These are phyloP conservation scores for Hyperoplus lanceolatus DNA, from an alignment of 2,797 vertebrate genomes.

Conservation along the genomic window DNA sequence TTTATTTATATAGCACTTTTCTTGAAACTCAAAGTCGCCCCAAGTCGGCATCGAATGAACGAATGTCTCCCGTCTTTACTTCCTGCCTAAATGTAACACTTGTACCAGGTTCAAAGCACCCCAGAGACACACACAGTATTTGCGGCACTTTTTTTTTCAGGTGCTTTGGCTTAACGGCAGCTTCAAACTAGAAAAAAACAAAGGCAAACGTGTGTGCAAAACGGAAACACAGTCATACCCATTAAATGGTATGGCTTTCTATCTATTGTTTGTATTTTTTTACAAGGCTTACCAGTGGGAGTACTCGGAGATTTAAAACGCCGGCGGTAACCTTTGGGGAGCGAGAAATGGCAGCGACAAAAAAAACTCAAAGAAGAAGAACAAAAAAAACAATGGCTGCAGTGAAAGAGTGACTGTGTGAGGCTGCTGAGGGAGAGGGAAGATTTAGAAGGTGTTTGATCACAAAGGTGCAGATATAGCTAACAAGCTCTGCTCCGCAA, in stretches of 20 bases:
- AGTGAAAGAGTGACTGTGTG: slow-evolving; percentile 22
- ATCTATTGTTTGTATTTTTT: slow-evolving; percentile 55
- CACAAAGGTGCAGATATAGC: slow-evolving; percentile 55
- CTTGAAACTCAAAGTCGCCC: no score
- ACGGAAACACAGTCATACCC: slow-evolving; percentile 19
- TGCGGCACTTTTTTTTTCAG: background rate
- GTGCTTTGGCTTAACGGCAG: slow-evolving; percentile 20
- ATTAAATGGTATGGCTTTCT: slow-evolving; percentile 21
- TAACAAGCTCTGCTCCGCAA: slow-evolving; percentile 42
- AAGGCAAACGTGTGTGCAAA: slow-evolving; percentile 15
- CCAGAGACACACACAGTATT: slow-evolving; percentile 10
- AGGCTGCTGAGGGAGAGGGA: slow-evolving; percentile 45
- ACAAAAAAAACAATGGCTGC: slow-evolving; percentile 25
- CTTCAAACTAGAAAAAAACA: slow-evolving; percentile 32
- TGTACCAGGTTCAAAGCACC: slow-evolving; percentile 1
- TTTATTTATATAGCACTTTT: no score
- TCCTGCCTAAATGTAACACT: background rate
- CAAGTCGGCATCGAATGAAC: background rate
- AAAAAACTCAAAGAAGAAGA: slow-evolving; percentile 49
- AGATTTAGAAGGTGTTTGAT: slow-evolving; percentile 55
- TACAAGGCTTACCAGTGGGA: slow-evolving; percentile 36
- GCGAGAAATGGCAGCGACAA: slow-evolving; percentile 47
- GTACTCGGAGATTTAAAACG: slow-evolving; percentile 50
- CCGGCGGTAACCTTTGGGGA: slow-evolving; percentile 59
- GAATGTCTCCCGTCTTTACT: background rate